phyloP scores from a whole-genome alignment of 2,888 invertebrate species.

The Meandrusa payeni region DNA sequence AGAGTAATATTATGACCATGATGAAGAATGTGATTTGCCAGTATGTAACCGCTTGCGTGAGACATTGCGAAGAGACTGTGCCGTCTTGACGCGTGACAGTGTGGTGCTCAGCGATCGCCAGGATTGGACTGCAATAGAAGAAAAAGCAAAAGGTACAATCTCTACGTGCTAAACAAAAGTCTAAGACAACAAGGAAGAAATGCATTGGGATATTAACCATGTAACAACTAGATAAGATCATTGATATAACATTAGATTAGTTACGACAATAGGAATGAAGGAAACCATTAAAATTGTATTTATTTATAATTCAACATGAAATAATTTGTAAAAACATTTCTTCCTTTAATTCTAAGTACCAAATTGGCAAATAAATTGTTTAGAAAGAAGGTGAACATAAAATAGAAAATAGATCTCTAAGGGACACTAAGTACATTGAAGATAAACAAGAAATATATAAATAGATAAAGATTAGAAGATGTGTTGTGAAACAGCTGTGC shows the following conservation, averaged over 20 bases:
- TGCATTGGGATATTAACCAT: slow-evolving; percentile 1
- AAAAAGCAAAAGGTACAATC: slow-evolving; percentile 35
- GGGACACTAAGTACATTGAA: neutral
- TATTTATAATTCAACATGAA: too few species aligned
- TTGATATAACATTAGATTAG: too few species aligned
- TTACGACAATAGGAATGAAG: too few species aligned
- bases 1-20: slow-evolving; percentile 89
- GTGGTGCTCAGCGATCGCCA: slow-evolving; percentile 88
- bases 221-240: too few species aligned
- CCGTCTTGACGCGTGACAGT: slow-evolving; percentile 86
- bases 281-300: too few species aligned
- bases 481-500: slow-evolving; percentile 16
- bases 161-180: slow-evolving; percentile 20
- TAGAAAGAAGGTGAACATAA: slow-evolving; percentile 5
- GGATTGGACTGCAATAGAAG: slow-evolving; percentile 87
- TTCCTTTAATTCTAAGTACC: slow-evolving; percentile 8
- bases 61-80: slow-evolving; percentile 86
- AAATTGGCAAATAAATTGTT: slow-evolving; percentile 17
- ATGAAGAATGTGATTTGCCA: slow-evolving; percentile 91
- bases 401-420: slow-evolving; percentile 16
- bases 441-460: slow-evolving; percentile 27
- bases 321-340: slow-evolving; percentile 11
- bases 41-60: slow-evolving; percentile 87
- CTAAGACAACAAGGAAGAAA: slow-evolving; percentile 21
- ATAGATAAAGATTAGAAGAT: slow-evolving; percentile 21